Conservation (phyloP, 2,888 invertebrate species). For the Iselma pallidipennis region DNA sequence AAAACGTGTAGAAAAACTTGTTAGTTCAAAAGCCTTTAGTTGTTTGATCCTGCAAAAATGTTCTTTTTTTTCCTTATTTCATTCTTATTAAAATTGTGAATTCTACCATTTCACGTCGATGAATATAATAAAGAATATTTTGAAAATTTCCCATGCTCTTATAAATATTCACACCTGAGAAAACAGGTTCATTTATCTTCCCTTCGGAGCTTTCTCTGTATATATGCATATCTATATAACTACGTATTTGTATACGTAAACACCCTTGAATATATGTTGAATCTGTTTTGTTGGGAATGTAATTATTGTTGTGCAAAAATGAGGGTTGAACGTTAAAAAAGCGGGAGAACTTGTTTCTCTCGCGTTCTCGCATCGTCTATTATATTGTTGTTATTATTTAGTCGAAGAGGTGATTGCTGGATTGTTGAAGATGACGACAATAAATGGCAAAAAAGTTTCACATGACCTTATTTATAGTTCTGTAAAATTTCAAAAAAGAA, state of each 20-base stretch:
- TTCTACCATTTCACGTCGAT: neutral
- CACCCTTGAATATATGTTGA: neutral
- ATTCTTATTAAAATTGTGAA: neutral
- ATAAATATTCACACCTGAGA: neutral
- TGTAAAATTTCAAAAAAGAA: too few species aligned
- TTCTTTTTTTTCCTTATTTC: neutral
- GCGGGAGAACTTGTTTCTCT: neutral
- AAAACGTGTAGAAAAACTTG: too few species aligned
- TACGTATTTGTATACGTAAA: neutral
- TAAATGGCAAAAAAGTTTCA: too few species aligned
- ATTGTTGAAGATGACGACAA: too few species aligned
- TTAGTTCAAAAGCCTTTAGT: too few species aligned
- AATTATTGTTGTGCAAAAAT: conserved; percentile 2
- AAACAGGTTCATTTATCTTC: conserved; percentile 1
- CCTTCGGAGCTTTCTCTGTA: neutral
- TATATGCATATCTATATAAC: neutral
- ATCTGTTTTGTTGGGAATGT: neutral
- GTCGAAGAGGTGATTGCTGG: neutral
- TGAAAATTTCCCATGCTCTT: neutral
- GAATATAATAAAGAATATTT: neutral
- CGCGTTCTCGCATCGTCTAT: neutral
- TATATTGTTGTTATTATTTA: neutral
- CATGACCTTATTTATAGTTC: too few species aligned
- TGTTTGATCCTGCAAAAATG: too few species aligned
- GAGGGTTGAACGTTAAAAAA: neutral